Base-by-base conservation (phyloP, 1,140 invertebrate genomes). In the Potamilus streckersoni region DNA sequence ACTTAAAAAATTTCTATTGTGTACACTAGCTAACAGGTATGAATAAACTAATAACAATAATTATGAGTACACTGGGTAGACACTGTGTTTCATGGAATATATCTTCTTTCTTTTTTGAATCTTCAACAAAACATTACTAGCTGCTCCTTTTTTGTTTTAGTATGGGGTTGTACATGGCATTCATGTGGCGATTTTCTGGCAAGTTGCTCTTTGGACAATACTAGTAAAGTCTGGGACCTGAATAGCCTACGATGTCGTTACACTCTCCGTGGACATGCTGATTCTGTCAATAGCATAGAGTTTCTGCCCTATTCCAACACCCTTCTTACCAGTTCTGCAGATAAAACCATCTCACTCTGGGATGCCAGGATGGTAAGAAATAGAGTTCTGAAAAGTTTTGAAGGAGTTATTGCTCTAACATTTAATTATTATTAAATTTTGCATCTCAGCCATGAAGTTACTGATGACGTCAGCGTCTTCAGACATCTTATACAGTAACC, bases 311-410 rank as follows among this genome's bases (percentile, higher is more conserved):
- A 84, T 80, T 90, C 88, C 49, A 90, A 90, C 82, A 89, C 83
- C 16, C 74, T 91, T 5, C 73, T 90, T 27, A 88, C 89, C 8
- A 82, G 84, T 27, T 90, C 89, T 66, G 86, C 89, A 67, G 90
- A 91, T 79, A 90, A 91, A 80, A 90, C 89, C 14, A 27, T 91
- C 13, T 90, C 87, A 58, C 75, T 91, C 16, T 91, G 90, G 90
- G 90, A 91, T 82, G 88, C 83, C 8, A 86, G 90, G 75, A 89
- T 85, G 13, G 89, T 90, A 73, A 84, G 79, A 63, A 55, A 69
- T 57, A 49, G 55, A 49, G 38, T 6, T 49, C 6, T 8, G 38
- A 49, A 49, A 49, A 6, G 38, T 11, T 49, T 49, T 49, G 11
- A 49, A 49, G 38, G 38, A 49, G 38, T 6, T 49, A 49, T 49